These are phyloP conservation scores for Sericinus montela DNA, from an alignment of 2,888 invertebrate genomes.

Conservation along the genomic window DNA sequence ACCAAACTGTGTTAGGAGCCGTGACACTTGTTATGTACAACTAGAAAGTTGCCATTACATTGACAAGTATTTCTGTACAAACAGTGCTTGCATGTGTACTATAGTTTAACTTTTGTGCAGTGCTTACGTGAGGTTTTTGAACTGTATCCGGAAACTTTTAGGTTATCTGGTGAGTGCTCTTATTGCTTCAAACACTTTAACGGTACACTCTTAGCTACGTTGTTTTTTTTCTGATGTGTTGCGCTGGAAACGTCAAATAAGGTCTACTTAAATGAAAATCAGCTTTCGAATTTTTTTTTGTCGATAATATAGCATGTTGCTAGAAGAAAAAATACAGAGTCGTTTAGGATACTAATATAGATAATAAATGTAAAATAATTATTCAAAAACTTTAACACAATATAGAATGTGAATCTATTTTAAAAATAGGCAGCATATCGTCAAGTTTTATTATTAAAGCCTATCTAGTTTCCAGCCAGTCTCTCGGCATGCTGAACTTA, in stretches of 20 bases:
- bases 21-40: constrained; percentile 24
- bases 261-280: background rate
- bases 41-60: constrained; percentile 53
- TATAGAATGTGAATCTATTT: constrained; percentile 24
- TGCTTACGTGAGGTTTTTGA: constrained; percentile 47
- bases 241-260: background rate
- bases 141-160: constrained; percentile 43
- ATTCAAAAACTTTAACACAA: background rate
- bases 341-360: no score
- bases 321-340: no score
- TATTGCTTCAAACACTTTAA: constrained; percentile 16
- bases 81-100: constrained; percentile 43
- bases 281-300: background rate
- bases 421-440: constrained; percentile 31
- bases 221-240: background rate
- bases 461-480: constrained; percentile 31
- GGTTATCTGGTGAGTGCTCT: constrained; percentile 40
- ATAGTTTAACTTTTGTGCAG: constrained; percentile 46
- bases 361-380: no score
- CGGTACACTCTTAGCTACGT: background rate
- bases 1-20: background rate
- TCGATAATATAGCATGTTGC: background rate
- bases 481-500: constrained; percentile 27
- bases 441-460: constrained; percentile 31
- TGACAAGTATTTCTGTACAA: constrained; percentile 40